Conservation (phyloP, 2,797 vertebrate species). For the Xenentodon cancila region DNA sequence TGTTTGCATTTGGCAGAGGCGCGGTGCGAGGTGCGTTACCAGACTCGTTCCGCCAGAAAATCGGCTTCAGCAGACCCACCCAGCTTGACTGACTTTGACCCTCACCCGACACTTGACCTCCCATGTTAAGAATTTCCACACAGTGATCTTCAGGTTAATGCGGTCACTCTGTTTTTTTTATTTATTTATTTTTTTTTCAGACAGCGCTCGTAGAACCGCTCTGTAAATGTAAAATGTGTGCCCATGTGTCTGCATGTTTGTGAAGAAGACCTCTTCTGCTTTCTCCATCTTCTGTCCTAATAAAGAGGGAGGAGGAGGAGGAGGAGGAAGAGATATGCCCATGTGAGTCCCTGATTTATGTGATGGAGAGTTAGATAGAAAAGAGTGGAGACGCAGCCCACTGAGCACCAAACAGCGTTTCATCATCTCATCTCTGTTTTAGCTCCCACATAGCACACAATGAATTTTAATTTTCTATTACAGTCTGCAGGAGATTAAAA, state of each 20-base stretch:
- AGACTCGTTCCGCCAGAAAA: constrained; percentile 48
- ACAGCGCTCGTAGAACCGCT: constrained; percentile 16
- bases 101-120: constrained; percentile 20
- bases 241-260: constrained; percentile 14
- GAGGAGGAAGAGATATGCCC: constrained; percentile 57
- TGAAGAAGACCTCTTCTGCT: constrained; percentile 47
- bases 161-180: constrained; percentile 14
- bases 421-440: constrained; percentile 27
- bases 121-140: constrained; percentile 25
- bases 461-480: not conserved
- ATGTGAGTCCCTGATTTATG: constrained; percentile 70
- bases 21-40: not conserved
- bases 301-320: constrained; percentile 63
- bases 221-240: constrained; percentile 34
- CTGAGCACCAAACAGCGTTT: constrained; percentile 33
- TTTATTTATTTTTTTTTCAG: not conserved
- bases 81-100: constrained; percentile 38
- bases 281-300: constrained; percentile 74
- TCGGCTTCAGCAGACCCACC: constrained; percentile 24
- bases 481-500: not conserved
- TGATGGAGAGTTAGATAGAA: constrained; percentile 28
- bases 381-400: constrained; percentile 25
- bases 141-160: constrained; percentile 13
- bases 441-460: constrained; percentile 9
- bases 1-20: constrained; percentile 18